Evolutionary conservation across 37 sponge, comb jelly and placozoan genomes (phyloP).

Genomic region (Geodia barretti): DNA sequence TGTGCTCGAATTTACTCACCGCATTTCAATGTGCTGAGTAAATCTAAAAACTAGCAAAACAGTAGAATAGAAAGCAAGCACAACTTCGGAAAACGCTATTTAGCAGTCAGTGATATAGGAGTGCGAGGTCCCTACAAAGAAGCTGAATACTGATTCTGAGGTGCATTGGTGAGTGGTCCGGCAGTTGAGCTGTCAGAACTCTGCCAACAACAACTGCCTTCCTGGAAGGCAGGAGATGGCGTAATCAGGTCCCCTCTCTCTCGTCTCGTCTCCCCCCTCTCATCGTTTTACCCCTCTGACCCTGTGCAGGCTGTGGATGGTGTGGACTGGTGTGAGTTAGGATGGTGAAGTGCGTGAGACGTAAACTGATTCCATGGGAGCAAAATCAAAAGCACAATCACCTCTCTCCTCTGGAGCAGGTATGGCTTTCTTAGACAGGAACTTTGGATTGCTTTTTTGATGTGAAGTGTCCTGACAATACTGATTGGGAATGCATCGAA

Average conservation of each 20-base stretch:
- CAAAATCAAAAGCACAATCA: conserved; percentile 57
- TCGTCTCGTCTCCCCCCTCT: too few relatives aligned
- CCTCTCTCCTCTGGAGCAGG: conserved; percentile 48
- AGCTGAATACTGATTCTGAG: conserved; percentile 18
- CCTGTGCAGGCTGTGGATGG: conserved; percentile 61
- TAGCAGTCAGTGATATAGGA: conserved; percentile 68
- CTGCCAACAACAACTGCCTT: conserved; percentile 39
- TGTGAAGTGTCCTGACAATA: too few relatives aligned
- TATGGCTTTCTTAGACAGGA: conserved; percentile 21
- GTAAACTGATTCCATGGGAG: conserved; percentile 16
- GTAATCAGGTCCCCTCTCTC: conserved; percentile 19
- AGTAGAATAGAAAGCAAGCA: too few relatives aligned
- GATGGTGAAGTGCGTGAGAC: too few relatives aligned
- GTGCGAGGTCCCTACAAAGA: conserved; percentile 39
- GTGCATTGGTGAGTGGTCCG: conserved; percentile 78
- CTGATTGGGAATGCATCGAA: too few relatives aligned
- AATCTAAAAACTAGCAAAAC: too few relatives aligned
- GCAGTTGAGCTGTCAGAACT: conserved; percentile 60
- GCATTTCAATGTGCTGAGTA: too few relatives aligned
- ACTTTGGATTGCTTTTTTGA: not conserved
- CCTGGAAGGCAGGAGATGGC: conserved; percentile 76
- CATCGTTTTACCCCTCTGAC: too few relatives aligned
- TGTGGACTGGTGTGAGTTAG: conserved; percentile 38
- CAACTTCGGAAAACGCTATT: conserved; percentile 24
- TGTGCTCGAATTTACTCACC: not conserved